Evolutionary conservation across 2,888 invertebrate genomes (phyloP), one percentile per base, ranked within the genome.

Genomic region (Trissoscelio sp.): DNA sequence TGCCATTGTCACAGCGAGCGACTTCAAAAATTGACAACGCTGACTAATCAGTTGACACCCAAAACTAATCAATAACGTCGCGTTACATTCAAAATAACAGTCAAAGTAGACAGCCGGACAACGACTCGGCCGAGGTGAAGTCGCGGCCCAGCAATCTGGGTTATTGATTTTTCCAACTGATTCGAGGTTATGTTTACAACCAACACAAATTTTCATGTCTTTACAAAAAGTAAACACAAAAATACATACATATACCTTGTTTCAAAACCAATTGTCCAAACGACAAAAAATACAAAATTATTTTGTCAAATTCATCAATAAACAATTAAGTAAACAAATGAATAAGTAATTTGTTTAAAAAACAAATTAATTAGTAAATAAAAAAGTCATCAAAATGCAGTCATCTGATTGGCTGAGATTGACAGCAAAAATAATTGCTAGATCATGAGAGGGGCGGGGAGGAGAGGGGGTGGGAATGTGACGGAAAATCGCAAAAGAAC

Each of bases 121-220:
- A 24, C 6, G 14, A n/a, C n/a, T 14, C 7, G 6, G 34, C 14
- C 20, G 16, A 37, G 22, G 34, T 6, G 22, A 11, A 78, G 51
- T 18, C 57, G 16, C n/a, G 4, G 57, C 28, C 51, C 51, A 60
- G 51, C 83, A 84, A 85, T 84, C 82, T 82, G 84, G 86, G 86
- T 87, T 89, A 89, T 89, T 89, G 89, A 89, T 89, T 89, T 89
- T 88, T 83, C n/a, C n/a, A n/a, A 24, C 34, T 14, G 66, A 84
- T 88, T 87, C 89, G 86, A 90, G 90, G 90, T 90, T 90, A 90
- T 89, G 89, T 89, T 87, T 86, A 87, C 86, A 83, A 67, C 70
- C 44, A 44, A 7, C 60, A 34, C 55, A 44, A 53, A 57, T 51
- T 62, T 64, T 39, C 51, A 39, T 39, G 53, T 12, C 34, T 22